Evolutionary conservation across 2,113 vertebrate species (phyloP).

Genomic region (Mandrillus leucophaeus): DNA sequence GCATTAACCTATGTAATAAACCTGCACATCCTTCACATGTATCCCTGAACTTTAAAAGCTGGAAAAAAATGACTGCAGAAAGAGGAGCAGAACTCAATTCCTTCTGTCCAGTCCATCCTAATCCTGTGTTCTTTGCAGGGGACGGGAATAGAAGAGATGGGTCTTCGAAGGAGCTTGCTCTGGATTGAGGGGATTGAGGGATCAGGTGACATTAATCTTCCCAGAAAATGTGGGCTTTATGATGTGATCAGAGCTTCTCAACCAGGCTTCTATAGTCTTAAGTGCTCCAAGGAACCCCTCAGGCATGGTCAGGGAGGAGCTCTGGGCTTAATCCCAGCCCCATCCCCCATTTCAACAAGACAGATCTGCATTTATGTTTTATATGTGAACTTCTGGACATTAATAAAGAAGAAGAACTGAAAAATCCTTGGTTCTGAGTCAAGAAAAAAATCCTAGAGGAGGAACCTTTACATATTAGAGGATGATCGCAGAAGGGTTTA

Average conservation of each 20-base stretch:
- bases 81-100: not conserved
- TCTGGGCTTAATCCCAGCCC: not conserved
- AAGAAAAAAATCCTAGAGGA: not conserved
- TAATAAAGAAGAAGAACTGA: not conserved
- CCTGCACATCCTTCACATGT: no score
- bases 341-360: not conserved
- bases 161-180: not conserved
- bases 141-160: rapidly evolving
- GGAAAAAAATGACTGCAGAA: not conserved
- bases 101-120: not conserved
- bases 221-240: not conserved
- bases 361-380: not conserved
- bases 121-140: not conserved
- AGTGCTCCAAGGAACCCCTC: not conserved
- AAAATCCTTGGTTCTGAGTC: not conserved
- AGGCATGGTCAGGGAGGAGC: not conserved
- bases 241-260: not conserved
- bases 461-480: not conserved
- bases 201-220: not conserved
- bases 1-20: no score
- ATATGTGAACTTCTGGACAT: not conserved
- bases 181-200: not conserved
- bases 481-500: not conserved
- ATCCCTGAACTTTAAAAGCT: no score
- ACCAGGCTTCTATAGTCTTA: not conserved